Base-by-base conservation (phyloP, 2,113 vertebrate genomes). In the Gobio gobio region DNA sequence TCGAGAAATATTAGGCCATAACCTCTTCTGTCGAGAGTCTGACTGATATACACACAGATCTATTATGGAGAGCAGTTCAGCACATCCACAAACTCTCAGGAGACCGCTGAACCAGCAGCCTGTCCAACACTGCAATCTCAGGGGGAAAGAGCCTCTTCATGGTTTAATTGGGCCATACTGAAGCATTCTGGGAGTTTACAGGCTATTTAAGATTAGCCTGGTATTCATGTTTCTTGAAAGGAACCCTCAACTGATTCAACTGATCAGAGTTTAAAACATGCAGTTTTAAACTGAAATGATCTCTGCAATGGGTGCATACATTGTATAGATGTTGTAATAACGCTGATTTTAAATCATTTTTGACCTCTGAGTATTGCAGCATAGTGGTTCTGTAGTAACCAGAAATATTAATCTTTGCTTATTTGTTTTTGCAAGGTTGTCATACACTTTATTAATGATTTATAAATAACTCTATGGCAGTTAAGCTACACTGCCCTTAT, bases 401-500 rank as follows among this genome's bases (percentile, higher is more conserved):
- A 40, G 49, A 70, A 43, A 20, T 18, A 82, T 82, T 70, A n/a
- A 70, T 82, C 24, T 36, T 70, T 82, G 26, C 6, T 82, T 20
- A 47, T 64, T 51, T 51, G 29, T 82, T 82, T 82, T 82, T 82
- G 49, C 64, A 26, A 68, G 64, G 29, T 24, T 26, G 1, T 72
- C 66, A 43, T 82, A 36, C 33, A 36, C 20, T 24, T 40, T 56
- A 72, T 72, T n/a, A 83, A 83, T 83, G 49, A 83, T 72, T 83
- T 54, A 58, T 56, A 58, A 56, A 22, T 29, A 43, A 51, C 43
- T 33, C 24, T 14, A 68, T 10, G 24, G 2, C 47, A 54, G 79
- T 82, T 68, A 70, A 72, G 22, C 22, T 36, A 72, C 49, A 43
- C 2, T 82, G 47, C 45, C 61, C 10, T 68, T 81, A 8, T 16